Conservation (phyloP, 2,888 invertebrate species). For the Lydus trimaculatus region DNA sequence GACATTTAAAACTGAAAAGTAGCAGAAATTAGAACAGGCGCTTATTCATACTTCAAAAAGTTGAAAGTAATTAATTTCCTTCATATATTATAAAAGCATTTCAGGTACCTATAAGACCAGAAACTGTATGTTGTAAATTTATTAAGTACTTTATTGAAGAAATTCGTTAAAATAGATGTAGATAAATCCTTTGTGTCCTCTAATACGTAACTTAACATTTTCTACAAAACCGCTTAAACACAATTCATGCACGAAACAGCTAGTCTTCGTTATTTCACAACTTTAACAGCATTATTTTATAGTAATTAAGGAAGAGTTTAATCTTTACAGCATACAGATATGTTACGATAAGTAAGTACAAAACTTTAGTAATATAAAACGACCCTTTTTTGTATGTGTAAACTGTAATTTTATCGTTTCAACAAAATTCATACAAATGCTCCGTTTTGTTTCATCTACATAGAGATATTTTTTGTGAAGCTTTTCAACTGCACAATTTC, state of each 20-base stretch:
- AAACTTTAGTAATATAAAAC: not conserved
- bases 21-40: slow-evolving; percentile 8
- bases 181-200: slow-evolving; percentile 25
- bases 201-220: slow-evolving; percentile 17
- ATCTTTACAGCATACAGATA: slow-evolving; percentile 18
- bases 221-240: slow-evolving; percentile 27
- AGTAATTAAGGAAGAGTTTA: slow-evolving; percentile 23
- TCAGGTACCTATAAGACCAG: slow-evolving; percentile 20
- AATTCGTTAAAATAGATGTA: slow-evolving; percentile 26
- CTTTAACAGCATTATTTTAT: slow-evolving; percentile 19
- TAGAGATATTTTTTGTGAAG: not conserved
- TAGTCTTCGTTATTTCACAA: slow-evolving; percentile 13
- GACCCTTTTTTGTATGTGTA: not conserved
- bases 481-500: slow-evolving; percentile 1
- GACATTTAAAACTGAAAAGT: slow-evolving; percentile 6
- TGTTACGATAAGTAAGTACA: slow-evolving; percentile 8
- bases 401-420: not conserved
- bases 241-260: slow-evolving; percentile 21
- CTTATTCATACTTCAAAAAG: slow-evolving; percentile 20
- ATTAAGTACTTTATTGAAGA: slow-evolving; percentile 20
- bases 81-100: slow-evolving; percentile 27
- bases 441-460: not conserved
- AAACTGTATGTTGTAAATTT: slow-evolving; percentile 23
- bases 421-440: not conserved
- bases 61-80: slow-evolving; percentile 29